Base-by-base conservation (phyloP, 2,888 invertebrate genomes). In the Dromius quadrimaculatus region DNA sequence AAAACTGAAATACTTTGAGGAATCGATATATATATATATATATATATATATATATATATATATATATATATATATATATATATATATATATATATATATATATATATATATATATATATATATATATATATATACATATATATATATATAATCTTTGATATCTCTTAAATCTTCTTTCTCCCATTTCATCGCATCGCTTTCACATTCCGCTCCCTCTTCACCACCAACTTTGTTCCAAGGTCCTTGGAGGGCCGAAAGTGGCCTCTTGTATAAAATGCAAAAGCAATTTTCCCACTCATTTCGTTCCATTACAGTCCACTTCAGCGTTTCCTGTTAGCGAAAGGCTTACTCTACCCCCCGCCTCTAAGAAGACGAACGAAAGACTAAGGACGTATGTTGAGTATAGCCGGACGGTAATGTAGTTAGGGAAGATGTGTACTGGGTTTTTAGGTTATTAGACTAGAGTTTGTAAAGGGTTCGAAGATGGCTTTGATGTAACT, bases 221-320 rank as follows among this genome's bases (percentile, higher is more conserved):
- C 28, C 6, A 5, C 28, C 28, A 13, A 41, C 41, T 11, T 6
- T 17, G 2, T 11, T 36, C 41, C n/a, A n/a, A n/a, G 11, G 11
- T 17, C 47, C 47, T 22, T 19, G 20, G 11, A 61, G 61, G 45
- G 47, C 28, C 32, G 64, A 45, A 64, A 64, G 64, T 64, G 64
- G 64, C 34, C 47, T 64, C 64, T 47, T 64, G 64, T 64, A 45
- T 45, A 64, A 64, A 64, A 64, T 64, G 64, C 64, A 64, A 64
- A 64, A 64, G 64, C 64, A 64, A 64, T 64, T 64, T 64, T 64
- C 64, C 64, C 47, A 45, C 47, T 64, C 64, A 64, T 64, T 64
- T 64, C 64, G 64, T 64, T 64, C 64, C 64, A 64, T 64, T 64
- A 64, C 45, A 45, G 63, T 47, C 64, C 64, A 64, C 43, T 28